Evolutionary conservation across 2,113 vertebrate species (phyloP).

Genomic region (Megaleporinus macrocephalus): DNA sequence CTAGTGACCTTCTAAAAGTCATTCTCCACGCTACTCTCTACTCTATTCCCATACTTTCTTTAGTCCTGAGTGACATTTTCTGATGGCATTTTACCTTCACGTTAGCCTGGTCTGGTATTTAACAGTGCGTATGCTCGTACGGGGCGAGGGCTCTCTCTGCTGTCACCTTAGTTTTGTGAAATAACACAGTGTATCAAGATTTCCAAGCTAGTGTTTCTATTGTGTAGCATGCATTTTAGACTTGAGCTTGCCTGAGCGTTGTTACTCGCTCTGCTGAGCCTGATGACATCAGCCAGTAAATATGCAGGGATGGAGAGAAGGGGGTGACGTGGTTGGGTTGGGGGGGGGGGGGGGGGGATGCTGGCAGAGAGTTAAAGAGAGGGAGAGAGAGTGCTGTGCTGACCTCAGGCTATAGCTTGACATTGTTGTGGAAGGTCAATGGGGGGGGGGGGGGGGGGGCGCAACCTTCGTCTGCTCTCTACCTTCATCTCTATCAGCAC

Average conservation of each 20-base stretch:
- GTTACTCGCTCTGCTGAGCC: not conserved
- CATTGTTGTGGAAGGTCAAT: not conserved
- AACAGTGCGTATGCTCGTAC: not conserved
- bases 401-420: not conserved
- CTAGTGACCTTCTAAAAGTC: no score
- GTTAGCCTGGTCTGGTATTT: no score
- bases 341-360: no score
- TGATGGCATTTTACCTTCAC: no score
- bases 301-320: constrained; percentile 58
- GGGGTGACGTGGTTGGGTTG: no score
- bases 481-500: no score
- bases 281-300: constrained; percentile 73
- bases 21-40: no score
- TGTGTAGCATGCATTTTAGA: not conserved
- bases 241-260: not conserved
- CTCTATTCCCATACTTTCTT: no score
- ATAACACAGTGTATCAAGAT: not conserved
- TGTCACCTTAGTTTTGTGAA: not conserved
- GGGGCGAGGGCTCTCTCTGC: not conserved
- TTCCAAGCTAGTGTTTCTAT: not conserved
- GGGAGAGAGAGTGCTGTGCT: not conserved
- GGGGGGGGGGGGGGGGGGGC: no score
- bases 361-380: not conserved
- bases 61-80: no score
- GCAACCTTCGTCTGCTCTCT: no score